Evolutionary conservation across 35 echinoderm and acorn worm species (phyloP).

Genomic region (Lytechinus pictus): DNA sequence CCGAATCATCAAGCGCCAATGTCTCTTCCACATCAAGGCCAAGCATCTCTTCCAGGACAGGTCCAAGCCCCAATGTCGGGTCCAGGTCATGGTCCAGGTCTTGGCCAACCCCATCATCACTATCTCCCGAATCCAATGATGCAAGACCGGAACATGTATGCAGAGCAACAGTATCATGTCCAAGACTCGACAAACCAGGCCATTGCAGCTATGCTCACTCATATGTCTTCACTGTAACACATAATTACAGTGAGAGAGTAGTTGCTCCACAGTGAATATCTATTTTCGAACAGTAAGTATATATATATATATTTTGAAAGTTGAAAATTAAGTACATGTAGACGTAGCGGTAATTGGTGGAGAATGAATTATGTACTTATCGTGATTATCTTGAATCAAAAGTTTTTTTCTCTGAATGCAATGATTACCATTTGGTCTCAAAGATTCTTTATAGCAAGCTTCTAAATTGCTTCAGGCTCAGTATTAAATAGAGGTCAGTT

Average conservation of each 20-base stretch:
- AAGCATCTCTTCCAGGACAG: not conserved
- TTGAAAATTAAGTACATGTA: not conserved
- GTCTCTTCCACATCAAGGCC: not conserved
- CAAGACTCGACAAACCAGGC: conserved; percentile 39
- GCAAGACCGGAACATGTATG: conserved; percentile 30
- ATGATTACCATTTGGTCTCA: too few relatives aligned
- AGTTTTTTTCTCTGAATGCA: not conserved
- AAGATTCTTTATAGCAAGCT: too few relatives aligned
- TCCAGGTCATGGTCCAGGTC: conserved; percentile 3
- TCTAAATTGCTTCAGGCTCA: too few relatives aligned
- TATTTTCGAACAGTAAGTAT: not conserved
- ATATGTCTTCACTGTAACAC: conserved; percentile 28
- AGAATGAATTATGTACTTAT: not conserved
- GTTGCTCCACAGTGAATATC: not conserved
- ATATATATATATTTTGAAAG: not conserved
- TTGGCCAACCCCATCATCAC: not conserved
- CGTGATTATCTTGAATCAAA: not conserved
- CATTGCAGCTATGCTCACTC: conserved; percentile 38
- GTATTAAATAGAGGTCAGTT: too few relatives aligned
- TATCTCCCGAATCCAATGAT: conserved; percentile 30
- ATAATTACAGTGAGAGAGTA: not conserved
- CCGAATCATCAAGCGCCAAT: not conserved
- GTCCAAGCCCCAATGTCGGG: conserved; percentile 15
- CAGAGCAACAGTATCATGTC: not conserved
- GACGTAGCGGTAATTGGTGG: not conserved